Evolutionary conservation across 2,888 invertebrate genomes (phyloP).

Genomic region (Hirtodrosophila histrioides): DNA sequence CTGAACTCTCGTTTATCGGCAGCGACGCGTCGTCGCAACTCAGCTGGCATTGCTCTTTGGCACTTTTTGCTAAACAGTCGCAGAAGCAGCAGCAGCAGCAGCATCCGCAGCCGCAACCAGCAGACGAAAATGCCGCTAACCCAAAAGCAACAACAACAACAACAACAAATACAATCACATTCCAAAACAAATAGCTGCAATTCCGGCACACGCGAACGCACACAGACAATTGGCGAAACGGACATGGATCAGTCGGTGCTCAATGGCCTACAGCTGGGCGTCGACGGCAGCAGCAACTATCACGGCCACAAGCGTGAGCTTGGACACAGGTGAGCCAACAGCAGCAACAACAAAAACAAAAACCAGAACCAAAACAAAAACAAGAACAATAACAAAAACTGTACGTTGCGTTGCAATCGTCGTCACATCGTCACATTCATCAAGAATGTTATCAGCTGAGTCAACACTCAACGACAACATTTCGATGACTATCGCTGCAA

Average conservation of each 20-base stretch:
- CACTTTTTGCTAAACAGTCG: constrained; percentile 57
- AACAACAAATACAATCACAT: constrained; percentile 23
- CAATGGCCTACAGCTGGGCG: constrained; percentile 61
- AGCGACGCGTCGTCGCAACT: constrained; percentile 46
- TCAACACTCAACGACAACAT: constrained; percentile 9
- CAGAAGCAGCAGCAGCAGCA: constrained; percentile 29
- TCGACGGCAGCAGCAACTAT: constrained; percentile 55
- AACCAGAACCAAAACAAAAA: background rate
- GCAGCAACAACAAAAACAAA: background rate
- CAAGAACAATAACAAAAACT: background rate
- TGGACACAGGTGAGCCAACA: constrained; percentile 82
- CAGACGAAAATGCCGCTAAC: constrained; percentile 52
- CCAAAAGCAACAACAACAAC: constrained; percentile 15
- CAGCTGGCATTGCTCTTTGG: constrained; percentile 52
- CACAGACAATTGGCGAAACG: constrained; percentile 73
- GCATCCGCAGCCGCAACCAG: constrained; percentile 28
- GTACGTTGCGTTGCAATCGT: background rate
- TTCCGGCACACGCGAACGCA: constrained; percentile 49
- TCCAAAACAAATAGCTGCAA: constrained; percentile 31
- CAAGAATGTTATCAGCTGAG: constrained; percentile 25
- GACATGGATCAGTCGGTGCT: constrained; percentile 80
- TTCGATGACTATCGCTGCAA: constrained; percentile 4
- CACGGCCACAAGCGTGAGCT: constrained; percentile 82
- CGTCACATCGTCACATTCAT: background rate
- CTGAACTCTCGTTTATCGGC: constrained; percentile 41